Evolutionary conservation across 1,140 invertebrate species (phyloP).

Genomic region (Gryon sp.): DNA sequence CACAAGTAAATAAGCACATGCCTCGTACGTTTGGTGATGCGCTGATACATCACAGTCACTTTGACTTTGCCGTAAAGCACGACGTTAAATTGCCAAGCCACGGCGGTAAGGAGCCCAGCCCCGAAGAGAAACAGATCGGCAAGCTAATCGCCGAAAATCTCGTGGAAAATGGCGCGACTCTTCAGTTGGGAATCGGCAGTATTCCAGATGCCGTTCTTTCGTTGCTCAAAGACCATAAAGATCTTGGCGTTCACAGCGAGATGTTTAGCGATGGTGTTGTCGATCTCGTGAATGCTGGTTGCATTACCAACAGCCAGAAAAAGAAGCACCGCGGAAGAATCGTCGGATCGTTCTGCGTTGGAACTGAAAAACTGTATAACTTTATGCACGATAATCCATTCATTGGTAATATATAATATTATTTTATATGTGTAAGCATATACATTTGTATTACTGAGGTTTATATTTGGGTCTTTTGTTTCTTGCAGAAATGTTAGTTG

Average conservation of each 20-base stretch:
- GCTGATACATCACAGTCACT: conserved; percentile 92
- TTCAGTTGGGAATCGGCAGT: conserved; percentile 96
- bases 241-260: conserved; percentile 96
- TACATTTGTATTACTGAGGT: too few species aligned
- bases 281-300: conserved; percentile 92
- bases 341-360: conserved; percentile 94
- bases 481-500: conserved; percentile 88
- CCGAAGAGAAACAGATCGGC: conserved; percentile 91
- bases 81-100: conserved; percentile 87
- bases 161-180: conserved; percentile 93
- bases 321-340: conserved; percentile 90
- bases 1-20: conserved; percentile 92
- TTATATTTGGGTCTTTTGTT: too few species aligned
- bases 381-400: conserved; percentile 97
- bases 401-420: too few species aligned
- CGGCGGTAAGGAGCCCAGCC: conserved; percentile 80
- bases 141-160: conserved; percentile 94
- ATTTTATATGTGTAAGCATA: too few species aligned
- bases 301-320: conserved; percentile 93
- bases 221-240: conserved; percentile 89
- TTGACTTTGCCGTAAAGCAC: conserved; percentile 91
- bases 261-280: conserved; percentile 97
- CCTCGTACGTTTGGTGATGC: conserved; percentile 96
- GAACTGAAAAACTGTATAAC: conserved; percentile 92
- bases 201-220: conserved; percentile 95